phyloP scores from a whole-genome alignment of 2,888 invertebrate genomes.

The Noctua janthe region DNA sequence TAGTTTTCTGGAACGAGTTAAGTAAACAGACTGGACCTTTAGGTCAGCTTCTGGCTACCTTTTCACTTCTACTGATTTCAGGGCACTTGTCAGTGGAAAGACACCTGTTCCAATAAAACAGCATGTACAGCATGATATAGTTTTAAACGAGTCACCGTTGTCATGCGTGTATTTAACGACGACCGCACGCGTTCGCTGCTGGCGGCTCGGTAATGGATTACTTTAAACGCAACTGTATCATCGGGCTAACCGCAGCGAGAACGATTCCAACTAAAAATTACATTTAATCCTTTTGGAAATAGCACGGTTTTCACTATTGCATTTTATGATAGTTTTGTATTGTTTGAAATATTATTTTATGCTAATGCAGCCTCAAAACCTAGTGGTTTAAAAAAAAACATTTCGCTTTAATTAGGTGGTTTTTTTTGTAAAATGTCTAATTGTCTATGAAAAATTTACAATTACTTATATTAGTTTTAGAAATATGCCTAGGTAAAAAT shows the following conservation, averaged over 20 bases:
- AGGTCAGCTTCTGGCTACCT: constrained; percentile 30
- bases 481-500: constrained; percentile 8
- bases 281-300: constrained; percentile 62
- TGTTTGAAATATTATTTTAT: background rate
- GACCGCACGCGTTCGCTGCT: constrained; percentile 62
- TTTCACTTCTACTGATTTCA: constrained; percentile 6
- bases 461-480: background rate
- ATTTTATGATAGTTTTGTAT: constrained; percentile 13
- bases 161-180: constrained; percentile 63
- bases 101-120: background rate
- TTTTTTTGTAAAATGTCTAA: background rate
- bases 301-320: constrained; percentile 17
- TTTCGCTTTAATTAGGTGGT: background rate
- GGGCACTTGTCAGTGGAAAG: background rate
- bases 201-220: constrained; percentile 72
- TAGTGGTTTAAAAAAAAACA: background rate
- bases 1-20: constrained; percentile 75
- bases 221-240: constrained; percentile 75
- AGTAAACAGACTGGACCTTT: constrained; percentile 60
- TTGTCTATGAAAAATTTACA: background rate
- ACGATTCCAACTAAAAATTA: constrained; percentile 72
- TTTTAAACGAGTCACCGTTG: constrained; percentile 58
- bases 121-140: constrained; percentile 34
- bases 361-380: background rate
- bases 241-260: constrained; percentile 71